Evolutionary conservation across 2,113 vertebrate species (phyloP).

Genomic region (Zosterops borbonicus): DNA sequence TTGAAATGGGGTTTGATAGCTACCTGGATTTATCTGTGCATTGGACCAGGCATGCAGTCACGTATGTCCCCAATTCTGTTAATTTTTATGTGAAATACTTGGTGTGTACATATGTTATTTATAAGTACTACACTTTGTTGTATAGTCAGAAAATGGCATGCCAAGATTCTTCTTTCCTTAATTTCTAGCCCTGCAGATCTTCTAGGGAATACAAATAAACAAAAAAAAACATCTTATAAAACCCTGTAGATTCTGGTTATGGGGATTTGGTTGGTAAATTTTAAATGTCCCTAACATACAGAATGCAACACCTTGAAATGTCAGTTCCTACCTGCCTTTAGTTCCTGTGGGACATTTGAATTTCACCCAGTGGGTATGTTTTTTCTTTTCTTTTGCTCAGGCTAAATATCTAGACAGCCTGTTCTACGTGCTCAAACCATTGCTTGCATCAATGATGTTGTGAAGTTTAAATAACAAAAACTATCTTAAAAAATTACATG

Average conservation of each 20-base stretch:
- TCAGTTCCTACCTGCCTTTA: neutral
- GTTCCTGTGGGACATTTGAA: neutral
- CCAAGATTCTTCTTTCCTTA: neutral
- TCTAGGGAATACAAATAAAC: neutral
- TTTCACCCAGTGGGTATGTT: neutral
- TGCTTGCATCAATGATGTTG: neutral
- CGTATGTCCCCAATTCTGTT: neutral
- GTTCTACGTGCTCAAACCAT: neutral
- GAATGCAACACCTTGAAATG: neutral
- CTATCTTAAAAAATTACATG: neutral
- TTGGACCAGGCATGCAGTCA: neutral
- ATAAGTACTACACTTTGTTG: neutral
- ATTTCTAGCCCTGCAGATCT: neutral
- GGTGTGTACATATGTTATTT: neutral
- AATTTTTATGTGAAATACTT: neutral
- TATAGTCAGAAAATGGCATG: neutral
- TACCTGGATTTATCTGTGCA: neutral
- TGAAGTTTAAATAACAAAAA: neutral
- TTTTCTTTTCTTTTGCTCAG: neutral
- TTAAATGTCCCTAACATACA: neutral
- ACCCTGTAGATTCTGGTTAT: neutral
- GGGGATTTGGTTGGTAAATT: neutral
- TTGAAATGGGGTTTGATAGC: accelerated
- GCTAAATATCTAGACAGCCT: neutral
- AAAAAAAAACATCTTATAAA: neutral